Conservation (phyloP, 2,113 vertebrate species). For the Scalopus aquaticus region DNA sequence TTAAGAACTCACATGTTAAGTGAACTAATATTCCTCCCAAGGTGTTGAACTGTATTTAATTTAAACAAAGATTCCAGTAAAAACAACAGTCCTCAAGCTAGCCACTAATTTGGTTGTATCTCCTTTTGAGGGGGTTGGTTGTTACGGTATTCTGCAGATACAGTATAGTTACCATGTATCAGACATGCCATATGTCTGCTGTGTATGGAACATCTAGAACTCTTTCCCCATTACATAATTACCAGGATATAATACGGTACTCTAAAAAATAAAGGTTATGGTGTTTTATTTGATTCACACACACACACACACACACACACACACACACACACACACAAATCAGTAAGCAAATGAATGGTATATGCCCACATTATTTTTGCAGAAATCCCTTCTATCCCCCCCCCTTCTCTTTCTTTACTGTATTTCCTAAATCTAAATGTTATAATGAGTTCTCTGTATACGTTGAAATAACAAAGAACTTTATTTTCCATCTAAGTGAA, state of each 20-base stretch:
- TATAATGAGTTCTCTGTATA: constrained; percentile 2
- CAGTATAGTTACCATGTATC: background rate
- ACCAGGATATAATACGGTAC: background rate
- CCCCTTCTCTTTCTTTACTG: background rate
- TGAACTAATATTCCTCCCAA: background rate
- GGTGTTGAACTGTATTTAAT: background rate
- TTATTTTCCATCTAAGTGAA: constrained; percentile 45
- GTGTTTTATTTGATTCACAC: too few species aligned
- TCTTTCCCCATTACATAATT: background rate
- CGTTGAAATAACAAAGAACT: constrained; percentile 56
- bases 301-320: too few species aligned
- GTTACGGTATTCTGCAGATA: background rate
- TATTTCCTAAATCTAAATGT: constrained; percentile 1
- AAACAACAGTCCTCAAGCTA: background rate
- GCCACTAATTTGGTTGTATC: background rate
- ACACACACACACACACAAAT: too few species aligned
- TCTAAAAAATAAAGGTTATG: background rate
- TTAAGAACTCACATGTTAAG: background rate
- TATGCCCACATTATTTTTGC: background rate
- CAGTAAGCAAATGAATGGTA: background rate
- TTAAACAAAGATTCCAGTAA: background rate
- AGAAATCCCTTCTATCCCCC: background rate
- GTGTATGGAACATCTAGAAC: background rate
- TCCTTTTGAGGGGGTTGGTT: background rate
- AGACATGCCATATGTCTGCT: background rate